phyloP scores from a whole-genome alignment of 1,140 invertebrate species.

The Dinothrombium tinctorium region DNA sequence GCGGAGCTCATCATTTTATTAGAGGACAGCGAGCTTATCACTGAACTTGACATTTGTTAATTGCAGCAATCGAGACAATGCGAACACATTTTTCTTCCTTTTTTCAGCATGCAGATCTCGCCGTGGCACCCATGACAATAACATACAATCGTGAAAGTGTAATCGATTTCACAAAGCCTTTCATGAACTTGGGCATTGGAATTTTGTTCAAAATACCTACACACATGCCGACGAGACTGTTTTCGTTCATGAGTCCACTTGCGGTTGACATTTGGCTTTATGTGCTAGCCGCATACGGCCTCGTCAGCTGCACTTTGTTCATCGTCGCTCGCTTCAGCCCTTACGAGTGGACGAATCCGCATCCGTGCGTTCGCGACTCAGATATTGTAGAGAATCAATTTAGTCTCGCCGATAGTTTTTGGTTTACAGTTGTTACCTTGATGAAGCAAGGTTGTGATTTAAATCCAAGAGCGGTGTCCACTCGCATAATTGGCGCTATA shows the following conservation, averaged over 20 bases:
- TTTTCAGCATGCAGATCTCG: conserved; percentile 18
- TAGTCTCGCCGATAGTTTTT: conserved; percentile 55
- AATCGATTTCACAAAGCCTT: conserved; percentile 84
- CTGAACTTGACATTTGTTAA: too few species aligned
- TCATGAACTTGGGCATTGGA: conserved; percentile 62
- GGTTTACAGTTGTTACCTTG: conserved; percentile 65
- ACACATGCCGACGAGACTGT: conserved; percentile 67
- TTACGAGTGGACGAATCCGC: conserved; percentile 52
- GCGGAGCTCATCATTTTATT: too few species aligned
- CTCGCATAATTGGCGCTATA: conserved; percentile 20
- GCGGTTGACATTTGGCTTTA: conserved; percentile 87
- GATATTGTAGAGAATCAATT: conserved; percentile 72
- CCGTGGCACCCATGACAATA: conserved; percentile 59
- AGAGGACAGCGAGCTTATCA: too few species aligned
- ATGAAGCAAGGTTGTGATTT: conserved; percentile 82
- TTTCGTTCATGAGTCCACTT: conserved; percentile 77
- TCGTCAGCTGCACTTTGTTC: conserved; percentile 69
- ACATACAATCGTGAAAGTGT: conserved; percentile 55
- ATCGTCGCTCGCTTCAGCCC: conserved; percentile 75
- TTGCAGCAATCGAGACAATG: too few species aligned
- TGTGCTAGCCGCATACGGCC: conserved; percentile 75
- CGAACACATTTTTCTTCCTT: too few species aligned
- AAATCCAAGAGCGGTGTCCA: conserved; percentile 21
- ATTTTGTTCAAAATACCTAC: conserved; percentile 29
- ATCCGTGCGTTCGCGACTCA: conserved; percentile 33